Base-by-base conservation (phyloP, 2,888 invertebrate genomes). In the Himalopsyche anomala region DNA sequence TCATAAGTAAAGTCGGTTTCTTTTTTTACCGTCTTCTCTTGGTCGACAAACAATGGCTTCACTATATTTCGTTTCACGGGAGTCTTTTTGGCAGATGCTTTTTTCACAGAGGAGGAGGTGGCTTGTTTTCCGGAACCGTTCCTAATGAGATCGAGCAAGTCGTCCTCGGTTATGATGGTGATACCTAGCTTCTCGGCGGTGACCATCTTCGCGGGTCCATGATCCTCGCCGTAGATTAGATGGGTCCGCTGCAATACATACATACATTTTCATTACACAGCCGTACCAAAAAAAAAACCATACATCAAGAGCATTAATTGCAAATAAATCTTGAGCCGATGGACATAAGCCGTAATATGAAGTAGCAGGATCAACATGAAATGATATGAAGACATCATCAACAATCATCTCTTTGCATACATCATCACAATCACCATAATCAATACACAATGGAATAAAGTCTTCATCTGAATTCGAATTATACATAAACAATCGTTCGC, bases 141-240 rank as follows among this genome's bases (percentile, higher is more conserved):
- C 85, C 94, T 92, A 86, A 98, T 96, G 90, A 98, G 92, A 90
- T 97, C 94, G 19, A 98, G 92, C 55, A 99, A 94, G 19, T 95
- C 96, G 91, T 98, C 97, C 92, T 98, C 98, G 88, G 94, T 94
- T 42, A 98, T 92, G 84, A 95, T 94, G 90, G 95, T 95, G n/a
- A 96, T 95, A 19, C 95, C 94, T 40, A 96, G 92, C 88, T 94
- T 94, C 90, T 94, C 92, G 0, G 96, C 96, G 91, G 97, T 98
- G 0, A 94, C 94, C 79, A 97, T 90, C 93, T 99, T 99, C 5
- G 96, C 94, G 9, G 96, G 96, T 0, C 98, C 99, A 1, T 97
- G 94, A 83, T 98, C 97, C 83, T 97, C 96, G 0, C 99, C 99
- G 4, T 96, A 95, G 38, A 99, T 93, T 2, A 99, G 91, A 91